Evolutionary conservation across 1,140 invertebrate species (phyloP), one percentile per base, ranked within the genome.

Genomic region (Drosophila kepulauana): DNA sequence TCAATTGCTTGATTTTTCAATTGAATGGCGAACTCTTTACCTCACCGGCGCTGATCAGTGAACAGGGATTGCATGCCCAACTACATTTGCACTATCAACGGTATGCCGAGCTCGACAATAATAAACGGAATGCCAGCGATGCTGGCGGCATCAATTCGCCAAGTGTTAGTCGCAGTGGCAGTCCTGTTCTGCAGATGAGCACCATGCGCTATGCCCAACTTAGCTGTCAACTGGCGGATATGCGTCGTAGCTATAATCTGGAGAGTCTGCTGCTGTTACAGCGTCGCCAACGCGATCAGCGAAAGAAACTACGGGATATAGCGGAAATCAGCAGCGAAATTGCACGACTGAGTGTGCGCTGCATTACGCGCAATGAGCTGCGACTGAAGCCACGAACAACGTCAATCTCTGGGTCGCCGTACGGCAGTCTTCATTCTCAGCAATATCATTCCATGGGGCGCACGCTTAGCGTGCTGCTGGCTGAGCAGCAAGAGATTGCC

Each of bases 1-100:
- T 94, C 13, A 98, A 98, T 90, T 96, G 97, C 61, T 92, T 99
- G 58, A 95, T 98, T 79, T 97, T 98, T 93, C 96, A 97, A 92
- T 95, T 98, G 94, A 96, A 96, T 75, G 97, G 97, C 52, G 97
- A 97, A 11, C 97, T 95, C 81, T 99, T 98, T 92, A 95, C 95
- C 51, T 95, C 95, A 0, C 94, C 94, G 11, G 94, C 94, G 20
- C 51, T 78, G 48, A 77, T 92, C 15, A 78, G 62, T 5, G 72
- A 79, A 28, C 78, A 91, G 45, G 79, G 72, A 5, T 25, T 91
- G 35, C 77, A 82, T 15, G 63, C 80, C 16, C 88, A 91, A 67
- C 62, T 92, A 46, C 82, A 64, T 46, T 46, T 82, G 71, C 78
- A 89, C 38, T 91, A 89, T 57, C 76, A 82, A n/a, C 76, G 79